These are phyloP conservation scores for human (Homo sapiens) DNA, from an alignment of 2,113 vertebrate species.

Conservation along the genomic window DNA sequence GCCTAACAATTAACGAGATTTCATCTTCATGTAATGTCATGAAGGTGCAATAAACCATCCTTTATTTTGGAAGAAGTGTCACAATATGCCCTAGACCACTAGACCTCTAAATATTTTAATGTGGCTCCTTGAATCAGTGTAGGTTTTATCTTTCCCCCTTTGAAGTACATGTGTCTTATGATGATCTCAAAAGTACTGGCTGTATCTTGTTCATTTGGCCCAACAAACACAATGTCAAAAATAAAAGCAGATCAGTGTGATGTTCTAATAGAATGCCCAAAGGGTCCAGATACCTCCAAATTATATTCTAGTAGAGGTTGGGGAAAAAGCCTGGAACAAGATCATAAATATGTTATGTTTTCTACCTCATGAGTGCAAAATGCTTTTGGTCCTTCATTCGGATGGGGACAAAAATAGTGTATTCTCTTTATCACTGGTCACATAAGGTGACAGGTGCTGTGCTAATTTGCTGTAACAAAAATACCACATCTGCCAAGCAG, in stretches of 20 bases:
- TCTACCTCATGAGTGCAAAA: background rate
- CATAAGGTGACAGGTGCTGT: fast-evolving
- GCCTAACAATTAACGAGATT: background rate
- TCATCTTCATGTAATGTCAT: background rate
- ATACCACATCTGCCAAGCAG: background rate
- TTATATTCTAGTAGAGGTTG: background rate
- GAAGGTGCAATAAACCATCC: background rate
- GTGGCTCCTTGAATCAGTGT: background rate
- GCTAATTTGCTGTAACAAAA: background rate
- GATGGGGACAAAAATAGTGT: background rate
- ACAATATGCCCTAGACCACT: background rate
- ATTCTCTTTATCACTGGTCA: background rate
- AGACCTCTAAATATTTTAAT: background rate
- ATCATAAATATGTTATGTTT: background rate
- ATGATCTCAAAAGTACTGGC: background rate
- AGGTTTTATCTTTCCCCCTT: background rate
- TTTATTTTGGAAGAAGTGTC: background rate
- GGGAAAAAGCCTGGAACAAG: background rate
- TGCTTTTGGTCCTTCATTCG: background rate
- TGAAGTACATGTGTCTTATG: background rate
- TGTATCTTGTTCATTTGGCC: background rate
- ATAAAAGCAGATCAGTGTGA: too few species aligned
- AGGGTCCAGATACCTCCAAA: too few species aligned
- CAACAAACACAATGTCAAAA: background rate
- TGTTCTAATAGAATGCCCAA: too few species aligned